Percentiles rank a stretch among this genome's conserved stretches.
Evolutionary conservation across 1,140 invertebrate species (phyloP).

Genomic region (Cydia strobilella): DNA sequence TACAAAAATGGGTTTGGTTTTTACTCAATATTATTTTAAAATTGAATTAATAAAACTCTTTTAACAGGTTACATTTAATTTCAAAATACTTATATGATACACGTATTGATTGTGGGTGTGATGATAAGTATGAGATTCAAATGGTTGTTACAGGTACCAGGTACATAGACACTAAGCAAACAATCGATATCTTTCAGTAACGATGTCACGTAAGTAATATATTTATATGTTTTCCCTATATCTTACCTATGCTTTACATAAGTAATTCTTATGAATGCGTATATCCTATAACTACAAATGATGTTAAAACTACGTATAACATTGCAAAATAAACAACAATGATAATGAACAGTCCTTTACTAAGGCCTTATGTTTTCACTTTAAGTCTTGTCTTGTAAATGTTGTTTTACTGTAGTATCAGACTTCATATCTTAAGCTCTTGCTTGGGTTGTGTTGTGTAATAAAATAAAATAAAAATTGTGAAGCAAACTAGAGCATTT

Average conservation of each 20-base stretch:
- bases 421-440: slow-evolving; percentile 7
- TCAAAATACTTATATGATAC: background rate
- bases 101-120: background rate
- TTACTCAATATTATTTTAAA: background rate
- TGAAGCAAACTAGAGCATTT: too few relatives aligned
- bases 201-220: background rate
- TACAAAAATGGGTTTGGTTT: background rate
- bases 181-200: background rate
- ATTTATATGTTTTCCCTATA: background rate
- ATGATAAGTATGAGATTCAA: background rate
- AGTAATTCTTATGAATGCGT: background rate
- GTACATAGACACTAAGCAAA: slow-evolving; percentile 23
- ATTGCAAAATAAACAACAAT: slow-evolving; percentile 43
- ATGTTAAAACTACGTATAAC: slow-evolving; percentile 33
- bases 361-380: slow-evolving; percentile 34
- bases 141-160: background rate
- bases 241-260: background rate
- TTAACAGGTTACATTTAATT: slow-evolving; percentile 12
- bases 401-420: slow-evolving; percentile 8
- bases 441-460: slow-evolving; percentile 12
- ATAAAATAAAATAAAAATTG: too few relatives aligned
- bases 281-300: background rate
- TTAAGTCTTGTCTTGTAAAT: slow-evolving; percentile 22
- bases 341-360: slow-evolving; percentile 48
- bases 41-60: too few relatives aligned